Percentiles rank a stretch among this genome's conserved stretches.
phyloP scores from a whole-genome alignment of 2,797 vertebrate genomes.

The Atherinosoma microstoma region DNA sequence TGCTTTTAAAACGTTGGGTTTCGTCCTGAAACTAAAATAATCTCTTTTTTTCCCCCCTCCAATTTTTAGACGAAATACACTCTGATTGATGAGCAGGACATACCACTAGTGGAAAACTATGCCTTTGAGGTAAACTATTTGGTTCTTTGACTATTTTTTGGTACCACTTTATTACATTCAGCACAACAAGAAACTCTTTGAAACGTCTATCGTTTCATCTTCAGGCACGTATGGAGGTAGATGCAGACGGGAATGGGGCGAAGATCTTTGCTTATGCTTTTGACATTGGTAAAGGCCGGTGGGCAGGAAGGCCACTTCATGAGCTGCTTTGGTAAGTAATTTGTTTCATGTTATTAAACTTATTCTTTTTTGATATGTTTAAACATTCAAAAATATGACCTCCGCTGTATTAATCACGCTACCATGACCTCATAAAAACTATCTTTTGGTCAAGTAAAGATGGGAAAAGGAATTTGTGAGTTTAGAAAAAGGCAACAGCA shows the following conservation, averaged over 20 bases:
- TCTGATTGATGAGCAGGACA: constrained; percentile 97
- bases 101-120: constrained; percentile 98
- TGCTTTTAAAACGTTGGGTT: neutral
- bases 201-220: neutral
- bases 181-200: neutral
- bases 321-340: constrained; percentile 93
- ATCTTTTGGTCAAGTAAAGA: neutral
- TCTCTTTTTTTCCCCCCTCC: constrained; percentile 11
- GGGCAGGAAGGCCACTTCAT: constrained; percentile 92
- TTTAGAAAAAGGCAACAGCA: neutral
- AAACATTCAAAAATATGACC: neutral
- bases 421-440: neutral
- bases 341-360: neutral
- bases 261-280: constrained; percentile 99
- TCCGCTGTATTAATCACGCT: neutral
- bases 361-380: neutral
- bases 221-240: constrained; percentile 98
- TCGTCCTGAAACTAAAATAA: neutral
- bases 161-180: accelerated
- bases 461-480: neutral
- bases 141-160: neutral
- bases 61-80: constrained; percentile 94
- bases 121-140: constrained; percentile 91
- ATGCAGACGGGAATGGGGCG: constrained; percentile 97
- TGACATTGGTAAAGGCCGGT: constrained; percentile 95